phyloP scores from a whole-genome alignment of 2,888 invertebrate genomes.

The Cosmia pyralina region DNA sequence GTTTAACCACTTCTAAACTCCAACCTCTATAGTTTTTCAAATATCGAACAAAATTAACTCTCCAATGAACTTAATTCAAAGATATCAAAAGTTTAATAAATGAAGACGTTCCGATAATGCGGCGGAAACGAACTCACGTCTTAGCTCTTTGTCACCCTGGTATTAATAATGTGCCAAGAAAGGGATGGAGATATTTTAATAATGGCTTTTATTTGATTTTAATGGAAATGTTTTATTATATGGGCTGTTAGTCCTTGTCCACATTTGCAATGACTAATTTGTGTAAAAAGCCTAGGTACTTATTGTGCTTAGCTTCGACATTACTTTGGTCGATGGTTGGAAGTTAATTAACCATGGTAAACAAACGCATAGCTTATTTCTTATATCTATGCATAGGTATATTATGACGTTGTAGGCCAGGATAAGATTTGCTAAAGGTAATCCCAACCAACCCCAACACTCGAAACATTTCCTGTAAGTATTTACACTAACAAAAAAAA shows the following conservation, averaged over 20 bases:
- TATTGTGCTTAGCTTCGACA: neutral
- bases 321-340: neutral
- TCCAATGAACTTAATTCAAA: conserved; percentile 34
- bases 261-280: neutral
- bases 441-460: no score
- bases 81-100: conserved; percentile 39
- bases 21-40: conserved; percentile 13
- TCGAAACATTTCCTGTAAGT: no score
- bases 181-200: conserved; percentile 37
- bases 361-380: neutral
- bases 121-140: conserved; percentile 46
- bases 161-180: conserved; percentile 47
- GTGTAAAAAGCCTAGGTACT: no score
- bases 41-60: conserved; percentile 31
- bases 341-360: neutral
- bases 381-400: no score
- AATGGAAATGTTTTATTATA: conserved; percentile 26
- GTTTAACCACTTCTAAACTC: neutral
- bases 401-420: neutral
- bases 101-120: conserved; percentile 37
- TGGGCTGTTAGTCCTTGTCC: neutral
- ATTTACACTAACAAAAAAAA: no score
- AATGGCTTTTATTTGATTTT: conserved; percentile 34
- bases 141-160: conserved; percentile 36
- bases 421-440: neutral